A percentile compares a stretch with the other conserved stretches of the same genome.
phyloP scores from a whole-genome alignment of 2,113 vertebrate genomes.

The Platichthys stellatus region DNA sequence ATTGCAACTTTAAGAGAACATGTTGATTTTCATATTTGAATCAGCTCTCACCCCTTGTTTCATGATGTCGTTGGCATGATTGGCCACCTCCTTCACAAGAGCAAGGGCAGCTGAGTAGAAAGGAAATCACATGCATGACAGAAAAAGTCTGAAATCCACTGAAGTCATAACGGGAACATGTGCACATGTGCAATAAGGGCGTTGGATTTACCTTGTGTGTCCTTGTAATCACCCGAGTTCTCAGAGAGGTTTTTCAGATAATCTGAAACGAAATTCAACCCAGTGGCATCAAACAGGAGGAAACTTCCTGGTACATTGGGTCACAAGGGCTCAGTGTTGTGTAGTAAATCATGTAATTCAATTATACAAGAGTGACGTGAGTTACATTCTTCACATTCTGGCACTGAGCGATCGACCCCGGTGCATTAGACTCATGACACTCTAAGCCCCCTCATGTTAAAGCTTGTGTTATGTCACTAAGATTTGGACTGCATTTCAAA shows the following conservation, averaged over 20 bases:
- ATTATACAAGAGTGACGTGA: slow-evolving; percentile 48
- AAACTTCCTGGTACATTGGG: background rate
- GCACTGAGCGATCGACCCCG: background rate
- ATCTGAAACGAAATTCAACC: slow-evolving; percentile 80
- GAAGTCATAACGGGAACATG: background rate
- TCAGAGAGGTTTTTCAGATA: slow-evolving; percentile 94
- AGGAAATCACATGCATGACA: slow-evolving; percentile 26
- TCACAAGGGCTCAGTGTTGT: slow-evolving; percentile 26
- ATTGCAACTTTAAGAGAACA: background rate
- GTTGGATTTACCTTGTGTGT: slow-evolving; percentile 89
- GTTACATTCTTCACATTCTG: slow-evolving; percentile 63
- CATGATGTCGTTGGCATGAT: slow-evolving; percentile 96
- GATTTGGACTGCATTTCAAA: slow-evolving; percentile 50
- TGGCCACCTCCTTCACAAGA: slow-evolving; percentile 94
- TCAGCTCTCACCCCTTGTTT: slow-evolving; percentile 91
- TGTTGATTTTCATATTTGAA: too few species aligned
- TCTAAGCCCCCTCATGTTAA: slow-evolving; percentile 46
- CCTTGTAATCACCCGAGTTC: slow-evolving; percentile 89
- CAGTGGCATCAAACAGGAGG: background rate
- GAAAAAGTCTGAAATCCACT: background rate
- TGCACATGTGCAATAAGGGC: background rate
- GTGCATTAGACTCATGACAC: slow-evolving; percentile 43
- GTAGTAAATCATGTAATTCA: slow-evolving; percentile 54
- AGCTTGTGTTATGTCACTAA: slow-evolving; percentile 66
- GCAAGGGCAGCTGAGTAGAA: slow-evolving; percentile 87